Conservation (phyloP, 2,797 vertebrate genomes). For the Triplophysa yarkandensis region DNA sequence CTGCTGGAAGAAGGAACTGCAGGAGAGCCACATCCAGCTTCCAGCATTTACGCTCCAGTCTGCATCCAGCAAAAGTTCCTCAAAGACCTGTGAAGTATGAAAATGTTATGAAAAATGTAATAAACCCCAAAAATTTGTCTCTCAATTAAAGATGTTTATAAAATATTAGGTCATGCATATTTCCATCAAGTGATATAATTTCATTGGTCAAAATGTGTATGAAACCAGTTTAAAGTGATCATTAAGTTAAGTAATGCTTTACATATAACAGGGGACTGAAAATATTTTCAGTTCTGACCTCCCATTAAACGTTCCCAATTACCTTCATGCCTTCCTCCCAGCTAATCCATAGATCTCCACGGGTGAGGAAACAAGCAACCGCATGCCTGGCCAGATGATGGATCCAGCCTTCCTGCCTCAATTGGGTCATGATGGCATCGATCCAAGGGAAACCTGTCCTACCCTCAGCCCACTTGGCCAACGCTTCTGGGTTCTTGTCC, state of each 20-base stretch:
- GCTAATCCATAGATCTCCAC: slow-evolving; percentile 82
- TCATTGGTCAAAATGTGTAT: no score
- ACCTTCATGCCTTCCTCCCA: slow-evolving; percentile 85
- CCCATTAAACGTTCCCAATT: not conserved
- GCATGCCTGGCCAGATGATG: slow-evolving; percentile 92
- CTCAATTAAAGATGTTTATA: no score
- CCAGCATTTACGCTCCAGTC: slow-evolving; percentile 98
- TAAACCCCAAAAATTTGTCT: no score
- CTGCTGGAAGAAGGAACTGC: slow-evolving; percentile 98
- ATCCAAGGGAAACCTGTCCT: slow-evolving; percentile 97
- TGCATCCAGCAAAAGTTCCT: slow-evolving; percentile 93
- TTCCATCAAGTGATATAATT: no score
- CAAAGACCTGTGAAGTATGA: slow-evolving; percentile 88
- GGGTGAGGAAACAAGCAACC: slow-evolving; percentile 78
- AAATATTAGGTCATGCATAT: no score
- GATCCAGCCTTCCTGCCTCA: slow-evolving; percentile 96
- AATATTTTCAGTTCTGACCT: not conserved
- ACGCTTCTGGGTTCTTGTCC: slow-evolving; percentile 75
- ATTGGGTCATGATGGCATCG: slow-evolving; percentile 96
- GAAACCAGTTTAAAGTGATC: no score
- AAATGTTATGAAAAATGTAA: no score
- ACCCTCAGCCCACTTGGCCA: slow-evolving; percentile 86
- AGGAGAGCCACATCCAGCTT: slow-evolving; percentile 99
- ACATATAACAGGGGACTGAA: not conserved
- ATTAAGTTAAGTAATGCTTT: not conserved